A percentile compares a stretch with the other conserved stretches of the same genome.
Conservation (phyloP, 1,140 invertebrate species). For the Gryon sp. region DNA sequence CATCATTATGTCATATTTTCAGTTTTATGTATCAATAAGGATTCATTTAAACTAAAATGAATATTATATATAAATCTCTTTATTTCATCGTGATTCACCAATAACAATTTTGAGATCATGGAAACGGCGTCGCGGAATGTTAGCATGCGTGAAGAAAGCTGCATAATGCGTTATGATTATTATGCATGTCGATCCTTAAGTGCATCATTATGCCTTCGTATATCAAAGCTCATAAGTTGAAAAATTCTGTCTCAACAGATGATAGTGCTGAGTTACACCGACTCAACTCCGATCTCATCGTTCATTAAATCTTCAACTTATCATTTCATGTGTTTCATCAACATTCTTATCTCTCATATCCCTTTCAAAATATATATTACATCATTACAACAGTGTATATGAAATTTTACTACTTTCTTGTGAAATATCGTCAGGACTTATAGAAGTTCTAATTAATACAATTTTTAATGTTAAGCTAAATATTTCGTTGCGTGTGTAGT, state of each 20-base stretch:
- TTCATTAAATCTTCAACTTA: constrained; percentile 53
- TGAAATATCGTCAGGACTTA: no score
- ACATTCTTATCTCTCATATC: constrained; percentile 13
- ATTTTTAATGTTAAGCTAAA: no score
- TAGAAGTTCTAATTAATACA: no score
- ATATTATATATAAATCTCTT: constrained; percentile 35
- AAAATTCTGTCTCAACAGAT: constrained; percentile 50
- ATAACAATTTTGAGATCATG: constrained; percentile 27
- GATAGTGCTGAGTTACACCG: constrained; percentile 36
- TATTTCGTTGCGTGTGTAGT: no score
- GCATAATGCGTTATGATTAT: constrained; percentile 61
- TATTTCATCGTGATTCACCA: constrained; percentile 52
- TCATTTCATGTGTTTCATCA: constrained; percentile 28
- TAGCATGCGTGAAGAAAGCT: constrained; percentile 53
- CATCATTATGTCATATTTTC: no score
- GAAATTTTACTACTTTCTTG: no score
- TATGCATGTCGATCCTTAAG: constrained; percentile 58
- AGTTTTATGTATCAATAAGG: no score
- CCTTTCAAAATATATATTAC: background rate
- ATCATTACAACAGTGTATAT: no score
- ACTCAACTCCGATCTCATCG: constrained; percentile 41
- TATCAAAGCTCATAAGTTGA: constrained; percentile 48
- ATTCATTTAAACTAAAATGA: background rate
- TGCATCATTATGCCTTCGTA: constrained; percentile 54
- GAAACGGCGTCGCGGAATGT: constrained; percentile 50